phyloP scores from a whole-genome alignment of 2,113 vertebrate species.

The Notothenia rossii region DNA sequence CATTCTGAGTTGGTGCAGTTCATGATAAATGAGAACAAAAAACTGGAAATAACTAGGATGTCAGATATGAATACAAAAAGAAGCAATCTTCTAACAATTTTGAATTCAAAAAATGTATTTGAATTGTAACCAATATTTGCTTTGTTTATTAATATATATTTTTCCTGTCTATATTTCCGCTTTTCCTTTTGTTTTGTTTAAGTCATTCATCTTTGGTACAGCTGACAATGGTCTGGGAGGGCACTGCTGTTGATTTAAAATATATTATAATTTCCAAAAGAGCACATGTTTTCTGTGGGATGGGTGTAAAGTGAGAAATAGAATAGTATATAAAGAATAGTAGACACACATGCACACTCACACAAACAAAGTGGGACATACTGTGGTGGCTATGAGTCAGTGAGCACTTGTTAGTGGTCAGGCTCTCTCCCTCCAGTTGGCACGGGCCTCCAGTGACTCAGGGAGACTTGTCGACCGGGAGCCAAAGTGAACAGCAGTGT shows the following conservation, averaged over 20 bases:
- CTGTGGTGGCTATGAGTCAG: constrained; percentile 82
- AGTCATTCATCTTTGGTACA: background rate
- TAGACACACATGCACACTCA: constrained; percentile 42
- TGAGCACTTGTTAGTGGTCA: constrained; percentile 84
- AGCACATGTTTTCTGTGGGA: constrained; percentile 76
- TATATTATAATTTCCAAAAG: constrained; percentile 36
- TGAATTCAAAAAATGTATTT: no score
- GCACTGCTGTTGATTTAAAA: constrained; percentile 29
- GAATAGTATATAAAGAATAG: constrained; percentile 59
- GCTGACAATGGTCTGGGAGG: constrained; percentile 20
- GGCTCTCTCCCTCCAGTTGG: constrained; percentile 79
- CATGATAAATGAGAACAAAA: background rate
- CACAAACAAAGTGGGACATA: constrained; percentile 70
- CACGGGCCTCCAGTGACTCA: constrained; percentile 78
- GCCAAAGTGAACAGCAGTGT: constrained; percentile 78
- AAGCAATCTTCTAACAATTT: no score
- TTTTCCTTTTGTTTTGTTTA: background rate
- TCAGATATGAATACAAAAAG: no score
- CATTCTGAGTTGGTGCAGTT: background rate
- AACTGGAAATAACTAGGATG: background rate
- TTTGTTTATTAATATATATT: background rate
- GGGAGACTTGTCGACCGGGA: constrained; percentile 71
- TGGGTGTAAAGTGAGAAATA: constrained; percentile 68
- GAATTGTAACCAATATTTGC: no score
- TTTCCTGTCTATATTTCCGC: background rate